Conservation (phyloP, 2,113 vertebrate genomes). For the Mugil cephalus region DNA sequence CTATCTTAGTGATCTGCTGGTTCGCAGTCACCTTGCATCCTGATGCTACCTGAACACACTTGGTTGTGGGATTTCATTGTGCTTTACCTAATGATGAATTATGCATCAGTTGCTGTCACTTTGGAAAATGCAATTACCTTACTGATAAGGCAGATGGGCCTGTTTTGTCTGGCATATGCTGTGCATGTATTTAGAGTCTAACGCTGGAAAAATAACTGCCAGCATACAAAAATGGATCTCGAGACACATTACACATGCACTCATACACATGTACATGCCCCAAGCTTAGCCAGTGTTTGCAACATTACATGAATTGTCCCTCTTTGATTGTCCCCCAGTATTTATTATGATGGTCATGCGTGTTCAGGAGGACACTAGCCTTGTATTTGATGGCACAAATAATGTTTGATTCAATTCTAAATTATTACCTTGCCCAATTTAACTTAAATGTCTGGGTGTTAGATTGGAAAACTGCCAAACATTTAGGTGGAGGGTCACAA, state of each 20-base stretch:
- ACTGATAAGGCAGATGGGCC: conserved; percentile 81
- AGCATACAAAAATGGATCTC: conserved; percentile 32
- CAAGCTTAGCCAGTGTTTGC: conserved; percentile 11
- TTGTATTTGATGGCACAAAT: too few species aligned
- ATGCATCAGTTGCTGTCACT: conserved; percentile 81
- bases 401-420: not conserved
- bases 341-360: not conserved
- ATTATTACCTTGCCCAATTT: not conserved
- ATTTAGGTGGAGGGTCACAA: fast-evolving
- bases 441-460: not conserved
- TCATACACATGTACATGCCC: not conserved
- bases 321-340: too few species aligned
- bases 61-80: conserved; percentile 58
- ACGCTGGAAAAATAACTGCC: conserved; percentile 34
- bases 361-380: not conserved
- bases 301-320: too few species aligned
- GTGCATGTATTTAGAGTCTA: conserved; percentile 75
- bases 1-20: conserved; percentile 44
- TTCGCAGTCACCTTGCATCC: conserved; percentile 43
- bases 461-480: not conserved
- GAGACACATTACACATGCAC: conserved; percentile 24
- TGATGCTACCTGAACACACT: conserved; percentile 59
- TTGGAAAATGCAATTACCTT: conserved; percentile 81
- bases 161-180: conserved; percentile 83
- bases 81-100: conserved; percentile 82